A percentile compares a stretch with the other conserved stretches of the same genome.
Conservation (phyloP, 2,888 invertebrate species). For the Hemistola chrysoprasaria region DNA sequence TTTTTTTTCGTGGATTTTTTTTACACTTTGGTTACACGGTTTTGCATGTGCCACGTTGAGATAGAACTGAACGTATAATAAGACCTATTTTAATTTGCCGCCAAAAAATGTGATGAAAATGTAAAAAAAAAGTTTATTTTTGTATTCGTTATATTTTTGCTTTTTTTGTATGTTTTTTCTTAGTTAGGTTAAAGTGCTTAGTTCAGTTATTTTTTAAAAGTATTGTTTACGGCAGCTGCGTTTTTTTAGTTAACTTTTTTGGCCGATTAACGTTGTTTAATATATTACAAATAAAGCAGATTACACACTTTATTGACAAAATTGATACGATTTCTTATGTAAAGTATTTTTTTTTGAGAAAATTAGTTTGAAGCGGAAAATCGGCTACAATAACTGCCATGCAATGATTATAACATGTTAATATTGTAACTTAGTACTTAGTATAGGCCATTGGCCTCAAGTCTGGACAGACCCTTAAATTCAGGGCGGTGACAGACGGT, state of each 20-base stretch:
- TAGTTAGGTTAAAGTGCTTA: conserved; percentile 51
- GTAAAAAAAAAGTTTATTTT: conserved; percentile 56
- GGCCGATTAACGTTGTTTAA: conserved; percentile 10
- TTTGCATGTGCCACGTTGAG: not conserved
- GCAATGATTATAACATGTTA: conserved; percentile 9
- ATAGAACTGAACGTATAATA: too few relatives aligned
- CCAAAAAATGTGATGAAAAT: conserved; percentile 52
- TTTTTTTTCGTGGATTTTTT: too few relatives aligned
- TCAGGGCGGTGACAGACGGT: conserved; percentile 18
- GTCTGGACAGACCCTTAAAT: conserved; percentile 7
- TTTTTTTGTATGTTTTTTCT: conserved; percentile 64
- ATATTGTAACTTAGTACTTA: conserved; percentile 20
- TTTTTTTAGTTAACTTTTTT: conserved; percentile 16
- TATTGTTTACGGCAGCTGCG: conserved; percentile 36
- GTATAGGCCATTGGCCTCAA: conserved; percentile 15
- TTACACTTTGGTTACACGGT: too few relatives aligned
- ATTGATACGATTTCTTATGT: too few relatives aligned
- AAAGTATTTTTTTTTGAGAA: not conserved
- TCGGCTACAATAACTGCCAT: conserved; percentile 12
- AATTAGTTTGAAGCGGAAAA: not conserved
- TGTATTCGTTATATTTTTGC: conserved; percentile 63
- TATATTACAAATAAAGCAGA: not conserved
- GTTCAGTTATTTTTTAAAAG: conserved; percentile 33
- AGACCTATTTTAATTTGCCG: conserved; percentile 16
- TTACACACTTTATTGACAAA: conserved; percentile 9